Base-by-base conservation (phyloP, 2,797 vertebrate species). In the Alfaro cultratus region DNA sequence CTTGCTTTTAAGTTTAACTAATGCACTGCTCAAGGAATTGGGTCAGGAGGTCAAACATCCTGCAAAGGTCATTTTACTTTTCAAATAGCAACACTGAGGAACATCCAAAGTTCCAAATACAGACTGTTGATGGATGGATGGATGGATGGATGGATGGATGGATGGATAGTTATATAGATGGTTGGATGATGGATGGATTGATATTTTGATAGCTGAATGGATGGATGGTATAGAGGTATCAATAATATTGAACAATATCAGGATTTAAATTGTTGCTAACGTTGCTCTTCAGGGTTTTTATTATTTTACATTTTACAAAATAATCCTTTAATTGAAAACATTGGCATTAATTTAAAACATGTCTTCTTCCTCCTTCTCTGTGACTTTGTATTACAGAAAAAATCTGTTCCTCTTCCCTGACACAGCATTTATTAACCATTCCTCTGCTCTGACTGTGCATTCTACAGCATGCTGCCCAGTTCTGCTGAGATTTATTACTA, bases 401-500 rank as follows among this genome's bases (percentile, higher is more conserved):
- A 13, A 45, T n/a, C 62, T 31, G 39, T 31, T 68, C 21, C 39
- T 68, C 77, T 73, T 73, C 79, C 74, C 81, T 87, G 84, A 78
- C 83, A 34, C 36, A 21, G 23, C 74, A 73, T 82, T 74, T 80
- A 45, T 85, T 81, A 73, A 71, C 84, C 80, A 47, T 47, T 57
- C 78, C 57, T 74, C 79, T 76, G 75, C 74, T 80, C 84, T 90
- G 84, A 90, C 85, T 31, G 62, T 57, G 81, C 83, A 82, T 4
- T 83, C 85, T 88, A 74, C 47, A 31, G 46, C 9, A 26, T n/a
- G 51, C 73, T 34, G 1, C 53, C 55, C 64, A 13, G 49, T 86
- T 89, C 80, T 90, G 89, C 90, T 91, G 88, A 83, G 82, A 80
- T 86, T 60, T 80, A 53, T 73, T 53, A 21, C 29, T 34, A 46